phyloP scores from a whole-genome alignment of 1,140 invertebrate genomes.

The Drosophila mojavensis region DNA sequence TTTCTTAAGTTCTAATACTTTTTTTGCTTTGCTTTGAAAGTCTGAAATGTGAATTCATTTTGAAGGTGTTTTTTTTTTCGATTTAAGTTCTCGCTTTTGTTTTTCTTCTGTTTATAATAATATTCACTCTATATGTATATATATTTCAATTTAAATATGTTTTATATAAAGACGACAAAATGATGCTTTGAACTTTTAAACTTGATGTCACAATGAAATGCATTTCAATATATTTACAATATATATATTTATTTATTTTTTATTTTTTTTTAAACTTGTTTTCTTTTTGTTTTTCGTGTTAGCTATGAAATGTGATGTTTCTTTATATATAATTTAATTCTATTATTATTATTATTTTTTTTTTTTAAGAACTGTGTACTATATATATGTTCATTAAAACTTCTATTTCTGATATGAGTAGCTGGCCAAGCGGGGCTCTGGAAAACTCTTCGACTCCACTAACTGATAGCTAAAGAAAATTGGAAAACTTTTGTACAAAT shows the following conservation, averaged over 20 bases:
- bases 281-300: conserved; percentile 9
- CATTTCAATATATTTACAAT: too few relatives aligned
- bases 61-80: conserved; percentile 48
- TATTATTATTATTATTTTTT: neutral
- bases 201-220: conserved; percentile 45
- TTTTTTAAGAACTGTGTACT: conserved; percentile 28
- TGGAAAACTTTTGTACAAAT: conserved; percentile 4
- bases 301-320: conserved; percentile 16
- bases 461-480: neutral
- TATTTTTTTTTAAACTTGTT: conserved; percentile 50
- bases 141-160: conserved; percentile 47
- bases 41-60: conserved; percentile 79
- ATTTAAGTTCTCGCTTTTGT: neutral
- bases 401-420: conserved; percentile 43
- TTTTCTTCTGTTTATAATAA: conserved; percentile 1
- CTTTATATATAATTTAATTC: neutral
- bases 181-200: conserved; percentile 74
- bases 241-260: conserved; percentile 11
- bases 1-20: conserved; percentile 46
- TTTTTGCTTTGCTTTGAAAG: conserved; percentile 70
- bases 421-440: conserved; percentile 17
- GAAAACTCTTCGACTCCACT: neutral
- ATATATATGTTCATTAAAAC: conserved; percentile 28
- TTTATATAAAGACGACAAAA: conserved; percentile 75
- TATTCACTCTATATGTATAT: conserved; percentile 41